Conservation (phyloP, 92 coral and sea anemone genomes). For the Phenganax marumi region DNA sequence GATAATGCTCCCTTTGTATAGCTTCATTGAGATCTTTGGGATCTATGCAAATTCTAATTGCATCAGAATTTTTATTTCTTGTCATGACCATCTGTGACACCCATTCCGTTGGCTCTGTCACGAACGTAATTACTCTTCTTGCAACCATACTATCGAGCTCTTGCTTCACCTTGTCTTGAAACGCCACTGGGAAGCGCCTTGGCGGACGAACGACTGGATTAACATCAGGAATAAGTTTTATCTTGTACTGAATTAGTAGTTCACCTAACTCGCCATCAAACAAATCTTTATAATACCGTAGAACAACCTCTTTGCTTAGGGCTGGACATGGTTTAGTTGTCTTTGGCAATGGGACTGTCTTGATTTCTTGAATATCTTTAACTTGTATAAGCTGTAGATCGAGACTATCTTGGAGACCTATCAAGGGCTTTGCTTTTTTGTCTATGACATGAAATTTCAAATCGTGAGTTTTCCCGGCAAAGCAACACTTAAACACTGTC, state of each 20-base stretch:
- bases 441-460: no score
- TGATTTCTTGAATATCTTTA: no score
- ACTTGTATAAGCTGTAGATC: no score
- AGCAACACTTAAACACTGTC: no score
- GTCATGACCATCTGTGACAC: constrained; percentile 32
- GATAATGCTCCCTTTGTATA: constrained; percentile 25
- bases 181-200: background rate
- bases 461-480: no score
- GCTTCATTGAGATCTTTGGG: constrained; percentile 24
- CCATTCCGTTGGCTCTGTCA: constrained; percentile 13
- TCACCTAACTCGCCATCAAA: no score
- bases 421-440: no score
- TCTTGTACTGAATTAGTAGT: background rate
- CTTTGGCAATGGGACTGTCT: no score
- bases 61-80: constrained; percentile 29
- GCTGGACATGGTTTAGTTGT: no score
- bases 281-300: no score
- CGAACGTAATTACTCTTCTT: background rate
- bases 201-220: background rate
- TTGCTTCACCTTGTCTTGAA: background rate
- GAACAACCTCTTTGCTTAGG: no score
- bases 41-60: constrained; percentile 8
- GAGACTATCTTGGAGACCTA: no score
- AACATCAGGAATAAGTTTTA: background rate
- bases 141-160: background rate